Evolutionary conservation across 1,140 invertebrate genomes (phyloP).

Genomic region (Epicauta chinensis): DNA sequence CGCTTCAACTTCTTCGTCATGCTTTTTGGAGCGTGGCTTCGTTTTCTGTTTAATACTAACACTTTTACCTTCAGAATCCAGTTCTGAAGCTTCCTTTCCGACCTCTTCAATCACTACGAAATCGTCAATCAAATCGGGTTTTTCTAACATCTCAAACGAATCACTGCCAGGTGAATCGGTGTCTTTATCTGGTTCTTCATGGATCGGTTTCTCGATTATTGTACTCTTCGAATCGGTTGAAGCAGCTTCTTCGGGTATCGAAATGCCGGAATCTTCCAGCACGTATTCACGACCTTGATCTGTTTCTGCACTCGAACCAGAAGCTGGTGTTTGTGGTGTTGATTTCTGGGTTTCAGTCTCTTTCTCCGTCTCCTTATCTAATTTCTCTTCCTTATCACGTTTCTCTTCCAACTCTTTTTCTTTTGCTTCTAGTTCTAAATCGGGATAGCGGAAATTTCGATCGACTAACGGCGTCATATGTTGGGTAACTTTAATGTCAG

Average conservation of each 20-base stretch:
- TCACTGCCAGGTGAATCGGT: constrained; percentile 76
- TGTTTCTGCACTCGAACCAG: constrained; percentile 54
- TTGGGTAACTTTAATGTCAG: constrained; percentile 64
- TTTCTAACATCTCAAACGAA: constrained; percentile 83
- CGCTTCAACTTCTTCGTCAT: constrained; percentile 68
- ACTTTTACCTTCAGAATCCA: constrained; percentile 73
- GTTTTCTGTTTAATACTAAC: constrained; percentile 53
- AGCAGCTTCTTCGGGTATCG: constrained; percentile 47
- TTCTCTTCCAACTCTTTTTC: constrained; percentile 20
- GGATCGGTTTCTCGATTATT: constrained; percentile 47
- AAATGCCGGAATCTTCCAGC: constrained; percentile 47
- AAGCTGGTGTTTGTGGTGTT: constrained; percentile 49
- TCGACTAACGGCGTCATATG: constrained; percentile 49
- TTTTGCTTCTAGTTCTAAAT: constrained; percentile 45
- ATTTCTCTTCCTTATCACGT: constrained; percentile 14
- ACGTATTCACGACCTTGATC: constrained; percentile 58
- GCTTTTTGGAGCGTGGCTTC: constrained; percentile 49
- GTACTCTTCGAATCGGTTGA: constrained; percentile 48
- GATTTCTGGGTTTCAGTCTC: constrained; percentile 7
- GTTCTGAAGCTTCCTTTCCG: constrained; percentile 73
- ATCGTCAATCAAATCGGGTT: constrained; percentile 77
- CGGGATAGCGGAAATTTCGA: constrained; percentile 46
- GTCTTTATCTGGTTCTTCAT: constrained; percentile 48
- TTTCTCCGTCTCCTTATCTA: constrained; percentile 6
- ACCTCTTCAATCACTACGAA: constrained; percentile 84